Evolutionary conservation across 2,888 invertebrate genomes (phyloP).

Genomic region (Nycteola revayana): DNA sequence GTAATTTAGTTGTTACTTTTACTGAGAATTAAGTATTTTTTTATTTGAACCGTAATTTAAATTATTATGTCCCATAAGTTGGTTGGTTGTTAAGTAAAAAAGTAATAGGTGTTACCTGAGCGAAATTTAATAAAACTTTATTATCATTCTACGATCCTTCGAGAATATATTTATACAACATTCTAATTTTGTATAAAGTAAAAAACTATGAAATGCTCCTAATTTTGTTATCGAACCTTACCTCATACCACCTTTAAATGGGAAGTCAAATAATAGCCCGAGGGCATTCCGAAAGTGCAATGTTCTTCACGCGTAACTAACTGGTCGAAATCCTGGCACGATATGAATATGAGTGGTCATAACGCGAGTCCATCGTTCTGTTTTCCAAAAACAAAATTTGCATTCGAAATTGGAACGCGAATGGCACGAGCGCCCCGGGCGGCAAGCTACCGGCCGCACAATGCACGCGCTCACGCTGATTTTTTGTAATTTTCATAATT

Average conservation of each 20-base stretch:
- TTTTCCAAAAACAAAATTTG: constrained; percentile 64
- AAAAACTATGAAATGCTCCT: neutral
- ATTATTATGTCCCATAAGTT: no score
- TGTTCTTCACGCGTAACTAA: constrained; percentile 57
- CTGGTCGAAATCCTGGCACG: constrained; percentile 53
- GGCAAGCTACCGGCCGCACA: constrained; percentile 62
- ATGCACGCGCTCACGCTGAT: constrained; percentile 41
- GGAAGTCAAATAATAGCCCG: constrained; percentile 30
- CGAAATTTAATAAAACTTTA: no score
- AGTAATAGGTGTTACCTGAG: no score
- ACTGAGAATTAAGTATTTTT: no score
- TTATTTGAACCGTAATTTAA: no score
- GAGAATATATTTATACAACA: no score
- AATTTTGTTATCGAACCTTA: constrained; percentile 9
- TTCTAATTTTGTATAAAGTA: no score
- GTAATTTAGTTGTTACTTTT: no score
- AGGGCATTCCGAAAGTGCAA: constrained; percentile 51
- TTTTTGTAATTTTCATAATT: constrained; percentile 51
- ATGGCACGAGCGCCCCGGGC: constrained; percentile 74
- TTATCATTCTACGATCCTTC: no score
- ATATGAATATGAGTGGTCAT: constrained; percentile 45
- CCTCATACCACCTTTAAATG: constrained; percentile 8
- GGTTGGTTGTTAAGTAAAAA: no score
- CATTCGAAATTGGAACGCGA: constrained; percentile 74
- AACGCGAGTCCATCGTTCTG: constrained; percentile 40